Evolutionary conservation across 1,140 invertebrate genomes (phyloP).

Genomic region (Brachionus plicatilis): DNA sequence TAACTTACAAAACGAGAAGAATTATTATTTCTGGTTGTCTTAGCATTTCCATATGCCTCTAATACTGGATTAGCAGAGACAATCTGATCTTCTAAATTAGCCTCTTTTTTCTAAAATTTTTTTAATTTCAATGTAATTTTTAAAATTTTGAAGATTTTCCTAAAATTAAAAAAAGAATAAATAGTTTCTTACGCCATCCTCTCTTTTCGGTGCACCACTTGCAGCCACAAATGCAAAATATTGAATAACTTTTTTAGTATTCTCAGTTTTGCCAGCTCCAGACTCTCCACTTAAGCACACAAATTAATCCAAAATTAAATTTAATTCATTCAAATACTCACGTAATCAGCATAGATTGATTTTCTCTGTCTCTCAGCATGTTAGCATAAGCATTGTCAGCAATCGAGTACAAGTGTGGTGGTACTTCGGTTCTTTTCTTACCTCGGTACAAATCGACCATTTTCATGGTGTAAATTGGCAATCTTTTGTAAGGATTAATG

Average conservation of each 20-base stretch:
- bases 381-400: slow-evolving; percentile 99
- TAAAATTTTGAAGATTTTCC: not conserved
- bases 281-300: slow-evolving; percentile 59
- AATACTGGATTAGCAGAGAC: slow-evolving; percentile 61
- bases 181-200: not conserved
- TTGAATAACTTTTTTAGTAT: slow-evolving; percentile 66
- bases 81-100: slow-evolving; percentile 63
- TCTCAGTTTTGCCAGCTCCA: slow-evolving; percentile 65
- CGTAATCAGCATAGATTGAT: slow-evolving; percentile 58
- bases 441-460: slow-evolving; percentile 95
- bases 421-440: slow-evolving; percentile 97
- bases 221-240: slow-evolving; percentile 63
- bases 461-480: slow-evolving; percentile 93
- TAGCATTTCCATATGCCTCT: slow-evolving; percentile 63
- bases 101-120: slow-evolving; percentile 22
- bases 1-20: slow-evolving; percentile 61
- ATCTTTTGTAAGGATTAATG: slow-evolving; percentile 99
- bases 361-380: slow-evolving; percentile 68
- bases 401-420: slow-evolving; percentile 99
- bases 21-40: slow-evolving; percentile 63
- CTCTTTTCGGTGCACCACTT: slow-evolving; percentile 44
- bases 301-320: not conserved
- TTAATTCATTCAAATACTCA: slow-evolving; percentile 52
- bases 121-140: not conserved
- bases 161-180: not conserved